Percentiles rank a stretch among this genome's conserved stretches.
These are phyloP conservation scores for Drosophila formosana DNA, from an alignment of 2,888 invertebrate species.

Conservation along the genomic window DNA sequence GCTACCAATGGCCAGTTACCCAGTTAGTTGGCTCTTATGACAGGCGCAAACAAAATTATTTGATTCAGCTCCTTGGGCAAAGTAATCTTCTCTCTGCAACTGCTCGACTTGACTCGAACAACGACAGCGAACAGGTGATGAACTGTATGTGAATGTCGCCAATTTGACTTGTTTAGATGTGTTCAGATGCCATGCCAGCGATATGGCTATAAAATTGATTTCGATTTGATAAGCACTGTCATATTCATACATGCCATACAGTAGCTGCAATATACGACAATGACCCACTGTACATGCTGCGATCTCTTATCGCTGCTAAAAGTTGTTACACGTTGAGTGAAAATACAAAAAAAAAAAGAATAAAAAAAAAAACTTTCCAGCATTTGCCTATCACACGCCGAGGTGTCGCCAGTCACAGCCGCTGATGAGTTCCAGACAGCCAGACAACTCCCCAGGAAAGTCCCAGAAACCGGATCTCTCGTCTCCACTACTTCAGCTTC, in stretches of 20 bases:
- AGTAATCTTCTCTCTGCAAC: constrained; percentile 30
- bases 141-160: constrained; percentile 71
- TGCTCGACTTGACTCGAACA: neutral
- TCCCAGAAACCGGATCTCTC: constrained; percentile 39
- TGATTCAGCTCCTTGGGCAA: constrained; percentile 44
- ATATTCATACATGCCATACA: constrained; percentile 53
- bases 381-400: constrained; percentile 42
- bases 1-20: constrained; percentile 75
- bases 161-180: constrained; percentile 73
- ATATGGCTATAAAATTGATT: constrained; percentile 69
- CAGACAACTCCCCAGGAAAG: constrained; percentile 23
- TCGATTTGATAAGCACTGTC: constrained; percentile 70
- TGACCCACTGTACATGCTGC: constrained; percentile 35
- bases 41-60: constrained; percentile 84
- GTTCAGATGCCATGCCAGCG: constrained; percentile 66
- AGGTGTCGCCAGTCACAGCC: constrained; percentile 44
- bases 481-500: constrained; percentile 1
- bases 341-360: constrained; percentile 24
- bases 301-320: constrained; percentile 32
- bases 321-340: constrained; percentile 22
- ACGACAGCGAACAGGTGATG: constrained; percentile 57
- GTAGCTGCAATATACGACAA: constrained; percentile 63
- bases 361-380: constrained; percentile 36
- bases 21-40: constrained; percentile 72
- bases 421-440: constrained; percentile 41